phyloP scores from a whole-genome alignment of 2,888 invertebrate genomes.

The Cantharis rustica region DNA sequence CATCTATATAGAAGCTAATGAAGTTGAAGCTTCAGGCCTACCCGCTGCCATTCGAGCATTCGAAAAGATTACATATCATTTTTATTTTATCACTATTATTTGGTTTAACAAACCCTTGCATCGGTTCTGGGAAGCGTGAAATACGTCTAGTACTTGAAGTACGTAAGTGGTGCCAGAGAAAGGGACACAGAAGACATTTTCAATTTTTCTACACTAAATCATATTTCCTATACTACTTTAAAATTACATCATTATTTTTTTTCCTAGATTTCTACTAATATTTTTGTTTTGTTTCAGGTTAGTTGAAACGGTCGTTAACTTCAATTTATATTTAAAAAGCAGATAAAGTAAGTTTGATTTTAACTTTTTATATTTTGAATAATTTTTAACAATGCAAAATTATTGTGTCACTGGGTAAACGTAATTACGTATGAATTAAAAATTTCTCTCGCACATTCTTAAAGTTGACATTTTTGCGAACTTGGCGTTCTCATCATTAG shows the following conservation, averaged over 20 bases:
- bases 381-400: not conserved
- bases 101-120: too few relatives aligned
- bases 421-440: not conserved
- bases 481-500: conserved; percentile 20
- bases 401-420: not conserved
- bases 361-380: not conserved
- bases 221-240: not conserved
- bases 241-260: not conserved
- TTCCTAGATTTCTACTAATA: not conserved
- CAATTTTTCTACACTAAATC: too few relatives aligned
- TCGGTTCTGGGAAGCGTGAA: too few relatives aligned
- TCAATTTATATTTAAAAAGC: not conserved
- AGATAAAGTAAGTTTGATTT: not conserved
- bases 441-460: not conserved
- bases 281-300: not conserved
- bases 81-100: too few relatives aligned
- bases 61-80: too few relatives aligned
- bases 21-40: too few relatives aligned
- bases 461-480: conserved; percentile 18
- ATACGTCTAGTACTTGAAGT: too few relatives aligned
- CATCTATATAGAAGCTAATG: too few relatives aligned
- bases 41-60: too few relatives aligned
- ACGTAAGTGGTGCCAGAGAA: too few relatives aligned
- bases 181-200: too few relatives aligned
- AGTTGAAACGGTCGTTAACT: not conserved